Base-by-base conservation (phyloP, 1,140 invertebrate genomes). In the Oncopeltus fasciatus region DNA sequence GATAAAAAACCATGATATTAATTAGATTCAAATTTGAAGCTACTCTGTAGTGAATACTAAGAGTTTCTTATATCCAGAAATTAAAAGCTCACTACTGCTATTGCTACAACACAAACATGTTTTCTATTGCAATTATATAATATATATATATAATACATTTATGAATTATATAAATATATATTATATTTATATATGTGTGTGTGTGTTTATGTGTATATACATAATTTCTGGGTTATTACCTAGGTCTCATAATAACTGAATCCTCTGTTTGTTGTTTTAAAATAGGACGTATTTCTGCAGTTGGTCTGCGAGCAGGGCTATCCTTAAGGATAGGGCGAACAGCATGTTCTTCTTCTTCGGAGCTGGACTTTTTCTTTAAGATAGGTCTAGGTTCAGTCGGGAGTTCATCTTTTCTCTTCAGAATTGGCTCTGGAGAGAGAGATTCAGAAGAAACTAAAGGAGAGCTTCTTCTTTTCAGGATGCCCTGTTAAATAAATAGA, bases 311-410 rank as follows among this genome's bases (percentile, higher is more conserved):
- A 38, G 56, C 33, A 1, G 56, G 56, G 16, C 56, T 57, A 2
- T 57, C 80, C 72, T 92, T 92, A 0, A 92, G 73, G 63, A 92
- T 92, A 14, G 90, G 87, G 68, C 82, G 85, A 61, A 82, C 85
- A 0, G 80, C 80, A 59, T 76, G 57, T 18, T 90, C 86, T 60
- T 90, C 88, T 5, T 82, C 81, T 67, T 92, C 89, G 0, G 81
- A 81, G 57, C 83, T 87, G 0, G 84, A 84, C 70, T 89, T 90
- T 71, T 91, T 91, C 69, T 92, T 91, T 9, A 92, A 69, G 69
- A 90, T 91, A 1, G 88, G 87, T 70, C 80, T 84, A 0, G 84
- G 83, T 72, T 72, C 80, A 76, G 78, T 84, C 77, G 76, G 76
- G 26, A 72, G 67, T 51, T 74, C 76, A 26, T 75, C 72, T 60